A percentile compares a stretch with the other conserved stretches of the same genome.
Conservation (phyloP, 92 coral and sea anemone genomes). For the Parazoanthus darwini region DNA sequence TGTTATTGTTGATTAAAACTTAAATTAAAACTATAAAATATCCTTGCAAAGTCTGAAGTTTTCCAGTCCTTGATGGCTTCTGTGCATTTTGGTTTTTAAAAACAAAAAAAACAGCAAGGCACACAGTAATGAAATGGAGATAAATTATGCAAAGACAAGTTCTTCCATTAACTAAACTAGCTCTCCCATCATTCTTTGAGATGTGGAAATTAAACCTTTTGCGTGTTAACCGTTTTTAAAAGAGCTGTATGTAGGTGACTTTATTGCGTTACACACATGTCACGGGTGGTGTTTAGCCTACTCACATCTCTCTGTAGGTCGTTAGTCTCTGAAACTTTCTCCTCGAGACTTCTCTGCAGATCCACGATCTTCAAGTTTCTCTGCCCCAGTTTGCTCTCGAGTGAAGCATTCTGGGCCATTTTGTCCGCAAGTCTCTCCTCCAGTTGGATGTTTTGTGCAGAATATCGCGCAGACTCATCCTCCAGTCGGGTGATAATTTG, state of each 20-base stretch:
- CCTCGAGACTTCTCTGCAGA: constrained; percentile 83
- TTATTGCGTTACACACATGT: background rate
- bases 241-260: no score
- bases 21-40: no score
- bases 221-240: no score
- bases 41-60: no score
- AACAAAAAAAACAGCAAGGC: no score
- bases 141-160: no score
- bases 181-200: background rate
- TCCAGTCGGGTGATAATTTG: constrained; percentile 87
- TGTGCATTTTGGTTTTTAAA: no score
- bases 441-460: constrained; percentile 80
- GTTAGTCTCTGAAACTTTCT: constrained; percentile 64
- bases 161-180: no score
- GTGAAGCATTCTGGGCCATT: constrained; percentile 76
- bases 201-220: background rate
- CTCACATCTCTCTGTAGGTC: constrained; percentile 84
- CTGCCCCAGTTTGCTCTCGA: constrained; percentile 91
- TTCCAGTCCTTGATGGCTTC: no score
- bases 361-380: constrained; percentile 88
- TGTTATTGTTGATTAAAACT: no score
- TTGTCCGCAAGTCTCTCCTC: constrained; percentile 94
- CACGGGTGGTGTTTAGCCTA: background rate
- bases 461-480: constrained; percentile 82
- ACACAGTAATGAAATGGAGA: no score